Base-by-base conservation (phyloP, 2,797 vertebrate genomes). In the Limnodromus scolopaceus region DNA sequence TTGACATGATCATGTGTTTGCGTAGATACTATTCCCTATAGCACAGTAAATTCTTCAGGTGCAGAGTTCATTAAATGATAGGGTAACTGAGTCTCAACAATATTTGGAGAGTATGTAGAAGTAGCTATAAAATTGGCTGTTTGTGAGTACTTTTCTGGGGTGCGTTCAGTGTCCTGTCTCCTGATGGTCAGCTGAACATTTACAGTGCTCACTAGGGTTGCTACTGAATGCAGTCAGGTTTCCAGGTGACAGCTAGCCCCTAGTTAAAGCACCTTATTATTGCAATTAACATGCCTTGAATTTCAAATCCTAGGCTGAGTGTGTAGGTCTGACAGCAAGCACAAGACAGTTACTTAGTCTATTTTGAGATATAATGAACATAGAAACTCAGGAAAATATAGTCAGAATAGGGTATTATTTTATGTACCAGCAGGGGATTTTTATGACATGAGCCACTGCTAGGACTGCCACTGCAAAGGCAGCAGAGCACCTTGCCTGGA, bases 1-100 rank as follows among this genome's bases (percentile, higher is more conserved):
- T 39, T 94, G 92, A 94, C 18, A 3, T 30, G 84, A 28, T 94
- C 88, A 74, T 86, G 66, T 97, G 95, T 81, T 83, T 72, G 74
- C 3, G 2, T 63, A 61, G 69, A 93, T 88, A 91, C n/a, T 36
- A 70, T 82, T 96, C 48, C 74, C 57, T 46, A 13, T 9, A 70
- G 64, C 63, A 45, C 30, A 65, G 83, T 71, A 84, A 86, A 86
- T 80, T 82, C 78, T 84, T 71, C 81, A 87, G 65, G 64, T 80
- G 55, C 53, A 80, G 64, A n/a, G 74, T 84, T 85, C 54, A 46
- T 54, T 86, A 76, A 89, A 34, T 61, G 34, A 16, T 38, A 74
- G 48, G 3, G 32, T 84, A 80, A 48, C 65, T 36, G 58, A 84
- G 55, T 57, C 32, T 74, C 34, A 74, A 34, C 14, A 36, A 9